Base-by-base conservation (phyloP, 2,888 invertebrate species). In the Drosophila histrio region DNA sequence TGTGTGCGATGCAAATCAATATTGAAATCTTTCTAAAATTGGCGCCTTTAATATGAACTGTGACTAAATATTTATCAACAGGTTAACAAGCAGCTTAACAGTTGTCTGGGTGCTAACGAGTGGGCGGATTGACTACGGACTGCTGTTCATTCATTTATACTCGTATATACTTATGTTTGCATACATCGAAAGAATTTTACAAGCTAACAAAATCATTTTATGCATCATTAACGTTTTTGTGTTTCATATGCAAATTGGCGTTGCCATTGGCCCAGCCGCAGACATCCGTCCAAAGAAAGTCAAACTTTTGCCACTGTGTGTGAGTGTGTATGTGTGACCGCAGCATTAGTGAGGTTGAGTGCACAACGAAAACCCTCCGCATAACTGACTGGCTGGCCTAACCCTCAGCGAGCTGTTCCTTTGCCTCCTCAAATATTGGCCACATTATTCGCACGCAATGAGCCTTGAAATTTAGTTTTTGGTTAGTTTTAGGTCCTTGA, bases 381-480 rank as follows among this genome's bases (percentile, higher is more conserved):
- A 64, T 28, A 41, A 34, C 15, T 52, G 52, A 53, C 34, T 52
- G 26, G 41, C 32, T 65, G 65, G 66, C 62, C 32, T 38, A 38
- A 59, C 53, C 57, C 47, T 76, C 56, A 36, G 21, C 61, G 21
- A 21, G 32, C 44, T 32, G 57, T 57, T 49, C 34, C 24, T 30
- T 50, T 36, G 28, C 44, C 39, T 28, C 9, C 47, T 77, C 77
- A 46, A 64, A 46, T 50, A 69, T 70, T 85, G 82, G 82, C 82
- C 84, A 88, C 87, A 88, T 88, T 84, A 88, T 84, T 83, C 78
- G 84, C 87, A 88, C 78, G 80, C 84, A 84, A 84, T 84, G 84
- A 84, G 84, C 88, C 84, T 84, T 84, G 88, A 84, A 84, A 84
- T 84, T 84, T 86, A 88, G 87, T 84, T 83, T 87, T 84, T 67